Evolutionary conservation across 2,797 vertebrate species (phyloP).

Genomic region (Ambastaia sidthimunki): DNA sequence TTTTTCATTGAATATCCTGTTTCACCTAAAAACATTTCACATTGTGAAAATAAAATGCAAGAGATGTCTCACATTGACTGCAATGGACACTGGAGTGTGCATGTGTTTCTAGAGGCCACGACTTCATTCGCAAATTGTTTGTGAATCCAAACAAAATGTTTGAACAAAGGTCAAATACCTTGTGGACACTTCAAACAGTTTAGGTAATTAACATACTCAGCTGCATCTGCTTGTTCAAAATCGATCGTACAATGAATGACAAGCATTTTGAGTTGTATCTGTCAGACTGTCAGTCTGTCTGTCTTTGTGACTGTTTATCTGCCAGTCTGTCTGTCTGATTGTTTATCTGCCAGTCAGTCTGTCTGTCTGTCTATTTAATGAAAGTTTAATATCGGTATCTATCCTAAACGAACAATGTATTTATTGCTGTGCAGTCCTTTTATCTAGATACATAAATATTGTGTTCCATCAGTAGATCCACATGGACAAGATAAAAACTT

Average conservation of each 20-base stretch:
- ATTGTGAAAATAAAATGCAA: not conserved
- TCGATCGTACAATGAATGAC: constrained; percentile 14
- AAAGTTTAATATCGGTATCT: not conserved
- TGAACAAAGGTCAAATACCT: constrained; percentile 4
- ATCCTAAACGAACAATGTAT: constrained; percentile 24
- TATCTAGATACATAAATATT: constrained; percentile 39
- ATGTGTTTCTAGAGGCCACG: not conserved
- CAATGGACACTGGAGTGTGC: not conserved
- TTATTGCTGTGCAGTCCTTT: constrained; percentile 29
- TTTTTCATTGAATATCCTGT: not conserved
- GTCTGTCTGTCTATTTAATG: not conserved
- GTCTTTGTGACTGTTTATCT: not conserved
- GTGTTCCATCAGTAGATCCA: constrained; percentile 43
- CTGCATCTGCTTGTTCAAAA: constrained; percentile 31
- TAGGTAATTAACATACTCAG: constrained; percentile 28
- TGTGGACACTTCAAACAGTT: constrained; percentile 31
- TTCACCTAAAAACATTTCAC: not conserved
- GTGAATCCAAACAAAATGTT: constrained; percentile 35
- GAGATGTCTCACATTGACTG: not conserved
- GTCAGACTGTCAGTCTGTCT: not conserved
- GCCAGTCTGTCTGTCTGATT: not conserved
- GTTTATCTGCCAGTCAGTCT: not conserved
- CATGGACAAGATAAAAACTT: constrained; percentile 49
- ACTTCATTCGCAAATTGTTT: constrained; percentile 12
- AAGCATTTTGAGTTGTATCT: constrained; percentile 16